Conservation (phyloP, 2,113 vertebrate genomes). For the Ceuthmochares aereus region DNA sequence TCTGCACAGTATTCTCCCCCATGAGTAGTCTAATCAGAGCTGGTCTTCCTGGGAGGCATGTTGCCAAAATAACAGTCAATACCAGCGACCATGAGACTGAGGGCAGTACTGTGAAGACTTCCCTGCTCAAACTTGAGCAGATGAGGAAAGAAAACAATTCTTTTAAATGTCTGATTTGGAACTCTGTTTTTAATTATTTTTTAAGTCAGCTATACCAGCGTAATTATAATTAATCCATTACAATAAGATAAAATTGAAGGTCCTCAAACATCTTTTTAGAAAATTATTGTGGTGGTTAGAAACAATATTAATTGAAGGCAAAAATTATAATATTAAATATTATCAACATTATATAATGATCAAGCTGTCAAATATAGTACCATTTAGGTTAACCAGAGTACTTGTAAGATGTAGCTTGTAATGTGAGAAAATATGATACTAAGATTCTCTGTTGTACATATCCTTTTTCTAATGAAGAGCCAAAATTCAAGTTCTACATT, state of each 20-base stretch:
- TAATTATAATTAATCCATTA: background rate
- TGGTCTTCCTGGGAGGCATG: background rate
- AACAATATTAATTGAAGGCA: background rate
- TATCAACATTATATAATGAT: background rate
- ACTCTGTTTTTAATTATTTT: background rate
- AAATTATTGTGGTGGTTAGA: background rate
- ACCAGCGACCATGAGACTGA: background rate
- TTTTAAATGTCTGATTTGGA: background rate
- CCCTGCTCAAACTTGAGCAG: background rate
- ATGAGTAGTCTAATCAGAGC: background rate
- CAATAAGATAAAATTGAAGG: background rate
- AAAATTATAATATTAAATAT: background rate
- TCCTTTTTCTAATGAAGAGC: background rate
- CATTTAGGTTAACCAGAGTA: background rate
- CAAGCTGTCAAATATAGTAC: background rate
- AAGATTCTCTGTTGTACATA: background rate
- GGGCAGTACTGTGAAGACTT: background rate
- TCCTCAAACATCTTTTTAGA: background rate
- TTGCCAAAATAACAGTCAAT: conserved; percentile 35
- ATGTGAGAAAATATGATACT: background rate
- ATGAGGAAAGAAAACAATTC: background rate
- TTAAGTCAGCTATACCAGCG: background rate
- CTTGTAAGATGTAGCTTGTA: background rate
- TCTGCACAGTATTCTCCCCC: background rate
- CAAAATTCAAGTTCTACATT: background rate